Percentiles rank a stretch among this genome's conserved stretches.
Evolutionary conservation across 2,113 vertebrate genomes (phyloP).

Genomic region (Gobiocypris rarus): DNA sequence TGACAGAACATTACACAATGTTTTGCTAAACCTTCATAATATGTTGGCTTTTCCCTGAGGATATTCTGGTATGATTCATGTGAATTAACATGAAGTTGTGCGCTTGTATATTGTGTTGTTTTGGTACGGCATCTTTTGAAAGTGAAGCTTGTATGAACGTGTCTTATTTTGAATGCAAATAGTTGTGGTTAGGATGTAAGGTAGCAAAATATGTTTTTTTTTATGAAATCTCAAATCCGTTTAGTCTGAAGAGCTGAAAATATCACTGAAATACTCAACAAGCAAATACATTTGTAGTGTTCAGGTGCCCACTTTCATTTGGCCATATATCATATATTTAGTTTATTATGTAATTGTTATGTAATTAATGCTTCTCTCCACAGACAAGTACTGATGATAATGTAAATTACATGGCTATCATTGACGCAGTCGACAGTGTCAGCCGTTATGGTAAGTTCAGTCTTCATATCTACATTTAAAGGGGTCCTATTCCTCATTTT

Average conservation of each 20-base stretch:
- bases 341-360: background rate
- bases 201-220: background rate
- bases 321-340: background rate
- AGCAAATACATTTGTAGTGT: background rate
- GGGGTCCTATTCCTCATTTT: background rate
- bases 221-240: background rate
- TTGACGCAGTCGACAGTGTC: slow-evolving; percentile 85
- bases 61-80: background rate
- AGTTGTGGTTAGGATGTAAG: background rate
- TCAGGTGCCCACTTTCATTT: background rate
- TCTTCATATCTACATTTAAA: background rate
- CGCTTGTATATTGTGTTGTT: background rate
- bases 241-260: background rate
- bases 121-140: background rate
- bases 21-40: background rate
- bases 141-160: slow-evolving; percentile 41
- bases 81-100: slow-evolving; percentile 4
- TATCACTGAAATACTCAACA: background rate
- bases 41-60: background rate
- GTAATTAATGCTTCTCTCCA: slow-evolving; percentile 43
- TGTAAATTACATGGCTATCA: slow-evolving; percentile 82
- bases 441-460: slow-evolving; percentile 87
- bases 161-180: slow-evolving; percentile 5
- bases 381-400: slow-evolving; percentile 89
- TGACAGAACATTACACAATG: background rate